Evolutionary conservation across 2,888 invertebrate genomes (phyloP), one percentile per base, ranked within the genome.

Genomic region (Pollenia griseotomentosa): DNA sequence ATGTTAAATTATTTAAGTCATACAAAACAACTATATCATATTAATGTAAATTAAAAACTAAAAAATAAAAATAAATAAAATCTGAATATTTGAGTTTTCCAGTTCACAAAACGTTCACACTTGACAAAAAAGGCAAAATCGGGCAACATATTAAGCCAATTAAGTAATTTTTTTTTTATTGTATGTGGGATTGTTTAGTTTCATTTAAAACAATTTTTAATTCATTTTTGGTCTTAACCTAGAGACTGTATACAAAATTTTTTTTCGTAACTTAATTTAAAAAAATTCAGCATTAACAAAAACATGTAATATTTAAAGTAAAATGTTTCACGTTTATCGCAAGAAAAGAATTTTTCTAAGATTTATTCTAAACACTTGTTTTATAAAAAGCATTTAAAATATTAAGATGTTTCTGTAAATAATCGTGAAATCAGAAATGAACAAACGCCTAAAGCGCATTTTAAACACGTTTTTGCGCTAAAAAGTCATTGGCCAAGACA

Each of bases 401-500:
- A 63, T 48, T n/a, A 42, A 48, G 40, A 23, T 53, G 23, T 61
- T 61, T 65, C 1, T 40, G 9, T n/a, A 79, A 73, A 59, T 55
- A 14, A 68, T 44, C 8, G 10, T 59, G 33, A 40, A 66, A 59
- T 44, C 33, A 71, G 9, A 83, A 73, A 85, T 51, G 33, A 53
- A 33, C 33, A 80, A 55, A 44, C 14, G 53, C 66, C 59, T 59
- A 59, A 81, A 82, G 57, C 71, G 71, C 40, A 59, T n/a, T 66
- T 81, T 81, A 19, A 74, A 82, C 82, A 86, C 82, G 74, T 77
- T 86, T 85, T 78, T 33, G 16, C 75, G 63, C 83, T 75, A 65
- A 57, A 83, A 83, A 75, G 86, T 83, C 83, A 86, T 86, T 86
- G 86, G 70, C 86, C 86, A 86, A 86, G 86, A 59, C 86, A 86